Evolutionary conservation across 2,888 invertebrate genomes (phyloP).

Genomic region (Heliothis peltigera): DNA sequence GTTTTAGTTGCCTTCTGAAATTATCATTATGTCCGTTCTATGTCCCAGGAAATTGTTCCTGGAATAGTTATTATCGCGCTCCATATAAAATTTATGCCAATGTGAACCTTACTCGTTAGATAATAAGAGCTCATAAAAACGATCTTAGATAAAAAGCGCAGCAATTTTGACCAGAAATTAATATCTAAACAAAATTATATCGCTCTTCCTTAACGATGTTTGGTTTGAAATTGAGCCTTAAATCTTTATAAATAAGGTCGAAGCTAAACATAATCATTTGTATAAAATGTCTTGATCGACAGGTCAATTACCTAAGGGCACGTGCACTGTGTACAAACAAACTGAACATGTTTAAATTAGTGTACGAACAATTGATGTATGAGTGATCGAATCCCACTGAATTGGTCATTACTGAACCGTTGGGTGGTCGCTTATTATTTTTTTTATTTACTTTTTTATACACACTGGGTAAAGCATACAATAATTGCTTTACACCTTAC

Average conservation of each 20-base stretch:
- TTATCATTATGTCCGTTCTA: conserved; percentile 66
- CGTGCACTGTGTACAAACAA: conserved; percentile 61
- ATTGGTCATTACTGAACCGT: conserved; percentile 68
- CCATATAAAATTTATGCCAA: conserved; percentile 18
- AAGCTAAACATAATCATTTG: conserved; percentile 13
- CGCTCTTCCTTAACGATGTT: conserved; percentile 11
- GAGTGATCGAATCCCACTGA: conserved; percentile 59
- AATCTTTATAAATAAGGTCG: conserved; percentile 36
- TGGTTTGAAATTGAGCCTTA: conserved; percentile 44
- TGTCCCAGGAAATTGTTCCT: conserved; percentile 58
- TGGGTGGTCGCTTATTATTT: conserved; percentile 58
- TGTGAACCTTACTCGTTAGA: conserved; percentile 27
- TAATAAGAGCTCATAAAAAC: conserved; percentile 24
- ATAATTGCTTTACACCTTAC: conserved; percentile 51
- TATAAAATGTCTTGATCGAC: conserved; percentile 49
- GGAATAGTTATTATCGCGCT: conserved; percentile 48
- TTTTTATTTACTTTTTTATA: conserved; percentile 45
- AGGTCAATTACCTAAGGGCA: conserved; percentile 71
- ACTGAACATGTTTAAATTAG: conserved; percentile 53
- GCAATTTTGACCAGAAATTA: conserved; percentile 60
- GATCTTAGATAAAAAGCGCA: conserved; percentile 49
- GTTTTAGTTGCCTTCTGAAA: conserved; percentile 67
- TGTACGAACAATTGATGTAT: conserved; percentile 52
- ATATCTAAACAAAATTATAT: conserved; percentile 59
- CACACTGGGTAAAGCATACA: conserved; percentile 36